Conservation (phyloP, 2,888 invertebrate genomes). For the Argyra leucocephala region DNA sequence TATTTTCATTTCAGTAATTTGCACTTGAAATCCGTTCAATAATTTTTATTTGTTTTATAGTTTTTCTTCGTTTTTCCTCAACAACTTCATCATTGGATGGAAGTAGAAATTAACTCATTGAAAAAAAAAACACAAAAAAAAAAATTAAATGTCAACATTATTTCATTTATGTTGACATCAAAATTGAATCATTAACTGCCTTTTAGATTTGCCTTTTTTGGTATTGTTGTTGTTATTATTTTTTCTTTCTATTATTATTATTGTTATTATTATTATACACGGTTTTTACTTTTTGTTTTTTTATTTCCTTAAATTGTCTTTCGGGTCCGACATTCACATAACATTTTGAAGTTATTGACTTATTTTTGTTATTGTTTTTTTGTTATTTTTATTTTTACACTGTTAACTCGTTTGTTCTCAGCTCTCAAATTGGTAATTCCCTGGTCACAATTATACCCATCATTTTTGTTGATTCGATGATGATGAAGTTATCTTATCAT, state of each 20-base stretch:
- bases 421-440: background rate
- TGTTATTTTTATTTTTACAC: background rate
- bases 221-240: background rate
- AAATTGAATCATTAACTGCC: constrained; percentile 3
- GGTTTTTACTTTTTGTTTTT: background rate
- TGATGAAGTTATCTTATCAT: constrained; percentile 1
- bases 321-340: too few species aligned
- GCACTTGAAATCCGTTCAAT: too few species aligned
- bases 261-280: background rate
- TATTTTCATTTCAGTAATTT: too few species aligned
- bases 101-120: too few species aligned
- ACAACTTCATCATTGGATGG: too few species aligned
- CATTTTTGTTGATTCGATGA: background rate
- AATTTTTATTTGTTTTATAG: too few species aligned
- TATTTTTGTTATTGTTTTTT: background rate
- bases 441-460: background rate
- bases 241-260: background rate
- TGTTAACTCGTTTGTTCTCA: background rate
- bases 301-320: background rate
- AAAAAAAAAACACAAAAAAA: background rate
- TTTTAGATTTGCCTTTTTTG: background rate
- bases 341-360: background rate
- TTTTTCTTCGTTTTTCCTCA: too few species aligned
- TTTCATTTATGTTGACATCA: constrained; percentile 1
- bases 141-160: constrained; percentile 4